These are phyloP conservation scores for Alauda arvensis DNA, from an alignment of 2,797 vertebrate genomes.

Conservation along the genomic window DNA sequence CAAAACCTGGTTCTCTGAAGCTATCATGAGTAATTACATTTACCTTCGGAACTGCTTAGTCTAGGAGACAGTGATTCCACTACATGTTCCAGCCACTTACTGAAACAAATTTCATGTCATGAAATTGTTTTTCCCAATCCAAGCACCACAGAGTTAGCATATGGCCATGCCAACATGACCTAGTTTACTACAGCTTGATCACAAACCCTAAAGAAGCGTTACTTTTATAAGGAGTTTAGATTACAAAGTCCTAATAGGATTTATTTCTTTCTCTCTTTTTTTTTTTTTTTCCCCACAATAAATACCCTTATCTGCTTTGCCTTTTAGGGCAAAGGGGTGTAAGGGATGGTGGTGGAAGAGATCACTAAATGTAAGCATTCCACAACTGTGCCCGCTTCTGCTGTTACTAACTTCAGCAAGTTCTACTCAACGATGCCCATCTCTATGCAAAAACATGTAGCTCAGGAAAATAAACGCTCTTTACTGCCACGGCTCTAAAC, in stretches of 20 bases:
- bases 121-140: neutral
- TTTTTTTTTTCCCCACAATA: too few species aligned
- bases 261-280: neutral
- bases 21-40: neutral
- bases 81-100: neutral
- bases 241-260: neutral
- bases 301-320: neutral
- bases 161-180: neutral
- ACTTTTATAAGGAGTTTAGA: rapidly evolving
- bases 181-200: neutral
- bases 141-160: neutral
- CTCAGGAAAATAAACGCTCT: neutral
- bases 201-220: neutral
- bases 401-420: neutral
- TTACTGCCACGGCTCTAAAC: neutral
- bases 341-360: neutral
- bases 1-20: neutral
- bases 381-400: neutral
- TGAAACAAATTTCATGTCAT: neutral
- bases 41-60: neutral
- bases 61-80: neutral
- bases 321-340: neutral
- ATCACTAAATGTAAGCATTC: neutral
- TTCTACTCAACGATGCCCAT: neutral
- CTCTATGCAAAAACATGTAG: neutral